Percentiles rank a stretch among this genome's conserved stretches.
Evolutionary conservation across 2,888 invertebrate species (phyloP).

Genomic region (Incurvaria masculella): DNA sequence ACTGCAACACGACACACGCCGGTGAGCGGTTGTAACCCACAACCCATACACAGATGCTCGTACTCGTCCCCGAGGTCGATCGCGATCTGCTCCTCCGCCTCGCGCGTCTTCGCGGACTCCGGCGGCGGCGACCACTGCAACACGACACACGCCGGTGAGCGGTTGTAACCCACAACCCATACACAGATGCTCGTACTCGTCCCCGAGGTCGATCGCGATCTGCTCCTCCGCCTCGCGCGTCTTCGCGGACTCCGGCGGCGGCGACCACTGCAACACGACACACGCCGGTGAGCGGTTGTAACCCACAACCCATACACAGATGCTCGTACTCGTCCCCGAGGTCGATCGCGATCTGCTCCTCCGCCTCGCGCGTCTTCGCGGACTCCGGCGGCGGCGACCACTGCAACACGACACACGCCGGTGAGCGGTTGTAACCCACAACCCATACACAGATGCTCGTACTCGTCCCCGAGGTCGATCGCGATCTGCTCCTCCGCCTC

Average conservation of each 20-base stretch:
- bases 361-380: conserved; percentile 71
- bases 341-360: conserved; percentile 91
- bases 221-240: conserved; percentile 85
- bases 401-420: too few species aligned
- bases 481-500: conserved; percentile 90
- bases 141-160: too few species aligned
- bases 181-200: conserved; percentile 92
- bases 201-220: conserved; percentile 89
- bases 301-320: too few species aligned
- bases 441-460: too few species aligned
- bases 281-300: too few species aligned
- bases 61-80: conserved; percentile 94
- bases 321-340: conserved; percentile 92
- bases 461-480: conserved; percentile 92
- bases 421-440: too few species aligned
- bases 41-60: too few species aligned
- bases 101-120: conserved; percentile 65
- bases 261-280: conserved; percentile 80
- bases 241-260: conserved; percentile 69
- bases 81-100: conserved; percentile 88
- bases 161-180: too few species aligned
- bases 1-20: too few species aligned
- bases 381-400: conserved; percentile 80
- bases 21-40: too few species aligned
- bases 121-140: conserved; percentile 81